Conservation (phyloP, 1,140 invertebrate genomes). For the Scaptomyza graminum region DNA sequence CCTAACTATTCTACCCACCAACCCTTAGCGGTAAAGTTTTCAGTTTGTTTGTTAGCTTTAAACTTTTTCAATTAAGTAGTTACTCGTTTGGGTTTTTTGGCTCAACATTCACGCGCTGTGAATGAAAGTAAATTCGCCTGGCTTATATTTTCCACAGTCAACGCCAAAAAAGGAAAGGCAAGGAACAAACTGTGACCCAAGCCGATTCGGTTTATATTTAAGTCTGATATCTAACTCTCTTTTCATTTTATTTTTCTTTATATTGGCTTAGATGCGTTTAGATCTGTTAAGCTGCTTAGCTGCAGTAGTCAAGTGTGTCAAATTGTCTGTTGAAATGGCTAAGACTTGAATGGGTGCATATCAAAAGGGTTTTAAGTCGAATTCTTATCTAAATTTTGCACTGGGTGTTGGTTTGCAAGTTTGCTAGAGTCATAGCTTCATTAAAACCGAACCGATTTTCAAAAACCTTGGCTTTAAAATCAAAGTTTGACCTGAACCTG, state of each 20-base stretch:
- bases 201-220: constrained; percentile 16
- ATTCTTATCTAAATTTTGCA: neutral
- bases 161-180: constrained; percentile 32
- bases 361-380: neutral
- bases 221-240: neutral
- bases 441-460: neutral
- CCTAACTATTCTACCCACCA: neutral
- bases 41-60: constrained; percentile 53
- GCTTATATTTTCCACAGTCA: constrained; percentile 4
- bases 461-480: no score
- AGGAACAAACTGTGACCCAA: constrained; percentile 26
- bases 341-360: neutral
- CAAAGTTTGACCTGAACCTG: no score
- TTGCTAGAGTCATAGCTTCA: neutral
- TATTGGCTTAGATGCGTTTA: neutral
- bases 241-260: no score
- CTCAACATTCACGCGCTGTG: constrained; percentile 48
- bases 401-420: neutral
- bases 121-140: constrained; percentile 24
- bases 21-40: constrained; percentile 22
- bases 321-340: neutral
- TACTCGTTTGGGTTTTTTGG: constrained; percentile 47
- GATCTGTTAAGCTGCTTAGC: constrained; percentile 1
- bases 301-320: neutral
- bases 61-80: constrained; percentile 73